These are phyloP conservation scores for Nomada flava DNA, from an alignment of 2,888 invertebrate genomes.

Conservation along the genomic window DNA sequence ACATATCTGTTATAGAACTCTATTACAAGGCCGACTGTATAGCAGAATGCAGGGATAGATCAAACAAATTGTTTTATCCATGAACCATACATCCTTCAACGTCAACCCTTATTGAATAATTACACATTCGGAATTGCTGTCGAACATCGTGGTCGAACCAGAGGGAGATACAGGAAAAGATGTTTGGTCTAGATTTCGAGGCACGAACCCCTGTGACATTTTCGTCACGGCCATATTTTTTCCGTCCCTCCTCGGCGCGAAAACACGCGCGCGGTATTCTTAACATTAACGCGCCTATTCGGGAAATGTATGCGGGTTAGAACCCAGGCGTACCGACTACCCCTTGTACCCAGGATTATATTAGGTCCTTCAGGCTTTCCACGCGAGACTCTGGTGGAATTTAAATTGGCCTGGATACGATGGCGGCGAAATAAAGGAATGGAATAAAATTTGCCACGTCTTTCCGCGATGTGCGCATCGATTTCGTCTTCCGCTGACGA, in stretches of 20 bases:
- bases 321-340: conserved; percentile 65
- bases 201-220: conserved; percentile 34
- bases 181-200: conserved; percentile 10
- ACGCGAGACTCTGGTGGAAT: conserved; percentile 72
- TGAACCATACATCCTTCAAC: too few relatives aligned
- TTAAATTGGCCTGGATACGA: conserved; percentile 77
- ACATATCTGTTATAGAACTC: too few relatives aligned
- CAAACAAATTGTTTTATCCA: too few relatives aligned
- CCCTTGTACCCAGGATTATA: conserved; percentile 76
- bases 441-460: conserved; percentile 67
- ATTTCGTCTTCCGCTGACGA: conserved; percentile 6
- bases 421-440: conserved; percentile 72
- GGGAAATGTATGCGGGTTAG: conserved; percentile 76
- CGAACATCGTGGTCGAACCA: background rate
- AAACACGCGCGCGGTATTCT: conserved; percentile 70
- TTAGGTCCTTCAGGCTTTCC: conserved; percentile 74
- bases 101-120: conserved; percentile 1
- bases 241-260: conserved; percentile 21
- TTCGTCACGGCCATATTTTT: conserved; percentile 48
- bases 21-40: too few relatives aligned
- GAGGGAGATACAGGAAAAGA: background rate
- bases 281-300: conserved; percentile 76
- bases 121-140: background rate
- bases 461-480: conserved; percentile 14
- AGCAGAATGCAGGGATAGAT: too few relatives aligned